Base-by-base conservation (phyloP, 2,888 invertebrate genomes). In the Acrobeloides nanus region DNA sequence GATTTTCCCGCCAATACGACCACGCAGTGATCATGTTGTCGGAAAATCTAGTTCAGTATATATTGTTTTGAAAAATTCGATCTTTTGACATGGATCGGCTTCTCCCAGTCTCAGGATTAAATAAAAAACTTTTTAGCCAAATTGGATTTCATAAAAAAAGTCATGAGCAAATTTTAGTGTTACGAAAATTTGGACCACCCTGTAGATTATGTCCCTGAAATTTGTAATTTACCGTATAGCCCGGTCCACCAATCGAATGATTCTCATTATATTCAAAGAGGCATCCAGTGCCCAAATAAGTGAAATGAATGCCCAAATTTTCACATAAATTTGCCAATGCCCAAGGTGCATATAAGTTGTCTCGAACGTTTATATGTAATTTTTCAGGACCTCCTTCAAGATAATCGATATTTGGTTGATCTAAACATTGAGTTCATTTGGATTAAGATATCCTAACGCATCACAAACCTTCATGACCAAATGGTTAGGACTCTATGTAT, bases 281-380 rank as follows among this genome's bases (percentile, higher is more conserved):
- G 17, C 59, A 53, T n/a, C 62, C 64, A 8, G 64, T 55, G 26
- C 62, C 70, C 17, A 71, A 38, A 40, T 70, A 61, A 12, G 65
- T 63, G 49, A 65, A 66, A 43, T 62, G 66, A 15, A 71, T 44
- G 31, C 61, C 49, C 18, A 54, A 33, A 21, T 53, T 51, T 21
- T 62, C 56, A 37, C 62, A 53, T 20, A 68, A 27, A 24, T 58
- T 54, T 33, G 67, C 68, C 48, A 70, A 42, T 5, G 59, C 51
- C 66, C 67, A 72, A 12, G 70, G 70, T n/a, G 62, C 58, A 42
- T 62, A 70, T 26, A 65, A 51, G 39, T 72, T 68, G 41, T 59
- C 56, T 17, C 55, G 54, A 39, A 64, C 53, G 53, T 66, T 68
- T 25, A 55, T 53, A 12, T 53, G 53, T 18, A 72, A 51, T 18